These are phyloP conservation scores for Burhinus oedicnemus DNA, from an alignment of 2,113 vertebrate species.

Conservation along the genomic window DNA sequence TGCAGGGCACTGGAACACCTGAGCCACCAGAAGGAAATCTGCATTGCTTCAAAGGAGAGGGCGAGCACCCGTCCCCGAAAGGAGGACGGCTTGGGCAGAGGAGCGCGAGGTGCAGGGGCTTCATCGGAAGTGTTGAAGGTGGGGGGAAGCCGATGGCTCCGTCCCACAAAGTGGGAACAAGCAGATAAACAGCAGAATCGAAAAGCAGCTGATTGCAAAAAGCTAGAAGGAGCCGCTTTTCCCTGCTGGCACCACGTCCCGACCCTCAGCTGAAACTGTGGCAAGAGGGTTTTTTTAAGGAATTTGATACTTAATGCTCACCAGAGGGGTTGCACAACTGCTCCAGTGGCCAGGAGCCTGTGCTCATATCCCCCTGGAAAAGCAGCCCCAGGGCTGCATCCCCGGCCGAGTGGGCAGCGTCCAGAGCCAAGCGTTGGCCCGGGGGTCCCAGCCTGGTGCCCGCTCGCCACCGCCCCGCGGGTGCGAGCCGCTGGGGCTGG, in stretches of 20 bases:
- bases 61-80: rapidly evolving
- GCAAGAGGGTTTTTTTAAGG: background rate
- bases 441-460: background rate
- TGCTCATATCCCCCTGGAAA: rapidly evolving
- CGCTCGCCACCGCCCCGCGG: rapidly evolving
- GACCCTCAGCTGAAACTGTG: rapidly evolving
- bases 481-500: background rate
- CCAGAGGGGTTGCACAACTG: background rate
- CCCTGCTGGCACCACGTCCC: background rate
- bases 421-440: rapidly evolving
- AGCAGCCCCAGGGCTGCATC: background rate
- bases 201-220: background rate
- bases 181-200: rapidly evolving
- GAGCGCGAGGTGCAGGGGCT: background rate
- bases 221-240: background rate
- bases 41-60: background rate
- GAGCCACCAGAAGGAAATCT: background rate
- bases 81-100: rapidly evolving
- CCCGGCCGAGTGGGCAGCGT: rapidly evolving
- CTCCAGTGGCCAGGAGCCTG: background rate
- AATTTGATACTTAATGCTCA: background rate
- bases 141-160: background rate
- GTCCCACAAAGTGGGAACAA: background rate
- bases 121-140: rapidly evolving
- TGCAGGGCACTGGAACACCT: background rate